A percentile compares a stretch with the other conserved stretches of the same genome.
These are phyloP conservation scores for Falcunculus frontatus DNA, from an alignment of 2,113 vertebrate genomes.

Conservation along the genomic window DNA sequence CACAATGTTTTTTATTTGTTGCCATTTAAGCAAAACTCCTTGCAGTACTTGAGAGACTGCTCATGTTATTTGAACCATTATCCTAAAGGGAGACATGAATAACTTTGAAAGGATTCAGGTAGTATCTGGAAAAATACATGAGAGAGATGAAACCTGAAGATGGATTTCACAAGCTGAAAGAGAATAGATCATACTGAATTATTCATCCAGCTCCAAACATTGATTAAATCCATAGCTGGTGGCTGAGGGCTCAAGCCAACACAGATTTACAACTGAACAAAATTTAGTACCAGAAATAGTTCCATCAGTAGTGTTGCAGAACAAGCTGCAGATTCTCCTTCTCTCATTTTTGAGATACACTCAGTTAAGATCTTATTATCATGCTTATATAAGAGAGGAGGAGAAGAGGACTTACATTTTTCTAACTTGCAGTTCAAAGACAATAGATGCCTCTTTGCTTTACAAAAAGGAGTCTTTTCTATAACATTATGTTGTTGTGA, in stretches of 20 bases:
- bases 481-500: not conserved
- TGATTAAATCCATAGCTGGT: conserved; percentile 47
- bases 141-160: conserved; percentile 31
- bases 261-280: conserved; percentile 40
- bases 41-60: not conserved
- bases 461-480: not conserved
- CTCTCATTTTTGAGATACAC: not conserved
- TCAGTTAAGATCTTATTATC: not conserved
- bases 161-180: conserved; percentile 18
- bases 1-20: not conserved
- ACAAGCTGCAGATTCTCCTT: not conserved
- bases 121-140: not conserved
- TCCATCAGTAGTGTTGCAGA: not conserved
- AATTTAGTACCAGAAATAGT: conserved; percentile 39
- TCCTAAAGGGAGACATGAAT: not conserved
- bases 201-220: conserved; percentile 35
- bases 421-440: not conserved
- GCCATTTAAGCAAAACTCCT: not conserved
- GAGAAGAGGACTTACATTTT: not conserved
- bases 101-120: not conserved
- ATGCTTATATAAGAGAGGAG: not conserved
- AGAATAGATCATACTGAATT: conserved; percentile 45
- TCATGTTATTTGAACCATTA: not conserved
- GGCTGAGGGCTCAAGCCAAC: conserved; percentile 25
- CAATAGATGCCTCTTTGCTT: not conserved